Conservation (phyloP, 2,113 vertebrate species). For the Dicentrarchus labrax region DNA sequence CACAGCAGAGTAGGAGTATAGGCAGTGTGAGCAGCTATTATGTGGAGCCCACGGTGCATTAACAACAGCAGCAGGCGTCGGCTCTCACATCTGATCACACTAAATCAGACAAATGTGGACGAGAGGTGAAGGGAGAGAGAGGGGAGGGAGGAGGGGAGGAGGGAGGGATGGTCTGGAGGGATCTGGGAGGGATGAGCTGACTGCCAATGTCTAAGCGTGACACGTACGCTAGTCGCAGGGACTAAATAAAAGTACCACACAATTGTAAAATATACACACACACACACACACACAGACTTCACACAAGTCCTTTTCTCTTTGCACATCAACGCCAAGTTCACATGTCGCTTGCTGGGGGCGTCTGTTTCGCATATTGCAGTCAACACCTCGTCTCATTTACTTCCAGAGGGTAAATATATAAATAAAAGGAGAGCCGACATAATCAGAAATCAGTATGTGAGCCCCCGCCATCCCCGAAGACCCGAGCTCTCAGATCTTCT, state of each 20-base stretch:
- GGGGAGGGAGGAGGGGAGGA: constrained; percentile 82
- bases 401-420: constrained; percentile 70
- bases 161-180: constrained; percentile 57
- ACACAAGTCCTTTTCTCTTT: constrained; percentile 52
- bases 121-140: constrained; percentile 91
- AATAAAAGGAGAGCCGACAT: constrained; percentile 69
- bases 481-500: constrained; percentile 68
- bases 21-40: constrained; percentile 85
- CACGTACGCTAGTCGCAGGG: constrained; percentile 18
- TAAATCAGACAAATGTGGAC: constrained; percentile 98
- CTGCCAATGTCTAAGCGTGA: constrained; percentile 60
- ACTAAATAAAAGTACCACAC: constrained; percentile 53
- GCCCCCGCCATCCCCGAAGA: constrained; percentile 59
- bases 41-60: constrained; percentile 91
- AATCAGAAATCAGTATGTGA: constrained; percentile 78
- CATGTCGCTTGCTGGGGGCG: constrained; percentile 50
- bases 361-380: constrained; percentile 60
- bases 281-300: constrained; percentile 13
- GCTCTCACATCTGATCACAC: constrained; percentile 98
- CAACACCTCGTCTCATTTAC: constrained; percentile 69
- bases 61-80: constrained; percentile 92
- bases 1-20: constrained; percentile 78
- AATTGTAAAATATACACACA: background rate
- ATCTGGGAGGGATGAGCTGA: constrained; percentile 62
- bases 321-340: constrained; percentile 57